Base-by-base conservation (phyloP, 2,888 invertebrate genomes). In the Polydrusus pterygomalis region DNA sequence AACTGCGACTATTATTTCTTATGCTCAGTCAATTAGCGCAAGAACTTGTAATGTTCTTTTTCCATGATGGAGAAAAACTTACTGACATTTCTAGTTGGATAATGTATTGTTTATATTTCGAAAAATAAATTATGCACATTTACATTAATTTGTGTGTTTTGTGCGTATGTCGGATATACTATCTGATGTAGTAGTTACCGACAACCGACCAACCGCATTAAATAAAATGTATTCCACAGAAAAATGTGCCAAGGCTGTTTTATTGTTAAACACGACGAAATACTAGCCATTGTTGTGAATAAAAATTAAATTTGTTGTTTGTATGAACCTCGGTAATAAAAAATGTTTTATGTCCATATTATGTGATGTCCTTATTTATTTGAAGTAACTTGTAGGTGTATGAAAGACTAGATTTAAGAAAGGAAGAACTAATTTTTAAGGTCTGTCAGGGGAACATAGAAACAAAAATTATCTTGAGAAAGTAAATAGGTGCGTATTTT, bases 211-310 rank as follows among this genome's bases (percentile, higher is more conserved):
- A 49, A 47, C 62, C 34, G 38, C 68, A 74, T 68, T 62, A 74
- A 74, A 68, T 68, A 74, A 51, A 74, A 68, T 67, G 65, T 68
- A 67, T 74, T 68, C 68, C 68, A 75, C 51, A 63, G 40, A 81
- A 82, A 82, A 82, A 82, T 82, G 81, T 81, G 82, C 81, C 82
- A 82, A 82, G 82, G 82, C 79, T 81, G 74, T 73, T 69, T 79
- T 79, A 79, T 79, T 80, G 81, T 79, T 81, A 77, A 80, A 78
- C 79, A 80, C 80, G 76, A 78, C 81, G 79, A 81, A 80, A 80
- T 80, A 80, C 78, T 79, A 79, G 79, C 79, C 78, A 80, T 80
- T 81, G 80, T 80, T 80, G 80, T 81, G 80, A 81, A 81, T 81
- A 80, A 80, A 81, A 78, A 81, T 79, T 78, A 79, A 80, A 79